Conservation (phyloP, 2,888 invertebrate species). For the Meiosimyza decipiens region DNA sequence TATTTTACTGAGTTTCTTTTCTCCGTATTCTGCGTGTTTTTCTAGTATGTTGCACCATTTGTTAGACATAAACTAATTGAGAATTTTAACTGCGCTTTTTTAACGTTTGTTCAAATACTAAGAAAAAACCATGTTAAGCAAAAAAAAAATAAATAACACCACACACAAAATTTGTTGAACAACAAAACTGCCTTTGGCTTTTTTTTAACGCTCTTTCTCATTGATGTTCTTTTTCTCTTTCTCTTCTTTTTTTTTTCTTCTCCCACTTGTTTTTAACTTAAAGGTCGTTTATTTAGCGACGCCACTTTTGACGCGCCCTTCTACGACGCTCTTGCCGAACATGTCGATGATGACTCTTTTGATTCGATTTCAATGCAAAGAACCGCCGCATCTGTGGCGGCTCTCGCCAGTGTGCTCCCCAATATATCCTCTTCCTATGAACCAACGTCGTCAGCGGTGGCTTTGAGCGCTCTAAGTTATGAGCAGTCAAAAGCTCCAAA, state of each 20-base stretch:
- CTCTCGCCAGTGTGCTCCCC: conserved; percentile 55
- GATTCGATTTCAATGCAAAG: conserved; percentile 6
- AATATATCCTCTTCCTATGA: conserved; percentile 52
- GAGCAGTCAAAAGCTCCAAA: conserved; percentile 2
- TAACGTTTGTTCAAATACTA: neutral
- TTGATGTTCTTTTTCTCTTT: conserved; percentile 23
- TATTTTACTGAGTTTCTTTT: conserved; percentile 29
- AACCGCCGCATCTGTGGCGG: conserved; percentile 41
- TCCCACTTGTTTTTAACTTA: conserved; percentile 60
- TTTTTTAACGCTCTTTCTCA: conserved; percentile 69
- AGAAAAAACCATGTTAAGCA: conserved; percentile 14
- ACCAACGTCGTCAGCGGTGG: neutral
- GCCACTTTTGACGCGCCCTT: conserved; percentile 54
- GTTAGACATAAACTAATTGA: conserved; percentile 36
- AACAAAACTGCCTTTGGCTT: conserved; percentile 80
- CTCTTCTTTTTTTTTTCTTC: conserved; percentile 17
- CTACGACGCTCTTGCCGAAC: conserved; percentile 59
- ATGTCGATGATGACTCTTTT: conserved; percentile 45
- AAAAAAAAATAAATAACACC: conserved; percentile 12
- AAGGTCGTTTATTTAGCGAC: conserved; percentile 50
- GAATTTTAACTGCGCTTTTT: conserved; percentile 21
- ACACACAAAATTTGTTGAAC: conserved; percentile 38
- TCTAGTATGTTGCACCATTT: conserved; percentile 40
- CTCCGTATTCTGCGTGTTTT: conserved; percentile 38
- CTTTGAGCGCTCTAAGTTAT: neutral